Conservation (phyloP, 2,888 invertebrate genomes). For the Acanthococcus lagerstroemiae region DNA sequence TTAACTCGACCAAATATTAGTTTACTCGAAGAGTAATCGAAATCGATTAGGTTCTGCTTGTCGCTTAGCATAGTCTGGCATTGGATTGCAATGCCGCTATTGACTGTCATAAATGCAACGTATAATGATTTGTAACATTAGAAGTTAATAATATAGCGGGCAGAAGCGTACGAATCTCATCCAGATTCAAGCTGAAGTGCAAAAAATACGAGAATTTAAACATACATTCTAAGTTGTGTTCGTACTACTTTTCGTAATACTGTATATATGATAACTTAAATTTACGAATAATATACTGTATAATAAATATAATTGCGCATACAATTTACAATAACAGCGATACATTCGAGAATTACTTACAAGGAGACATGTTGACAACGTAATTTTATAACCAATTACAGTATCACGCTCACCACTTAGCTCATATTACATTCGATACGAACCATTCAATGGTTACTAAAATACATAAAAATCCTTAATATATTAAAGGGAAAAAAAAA, state of each 20-base stretch:
- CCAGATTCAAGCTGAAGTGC: too few relatives aligned
- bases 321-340: background rate
- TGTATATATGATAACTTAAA: background rate
- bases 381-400: background rate
- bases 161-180: too few relatives aligned
- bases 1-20: too few relatives aligned
- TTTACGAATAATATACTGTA: background rate
- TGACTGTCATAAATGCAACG: too few relatives aligned
- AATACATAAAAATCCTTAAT: background rate
- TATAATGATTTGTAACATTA: too few relatives aligned
- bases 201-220: too few relatives aligned
- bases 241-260: background rate
- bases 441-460: background rate
- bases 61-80: too few relatives aligned
- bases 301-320: background rate
- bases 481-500: background rate
- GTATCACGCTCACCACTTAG: background rate
- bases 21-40: too few relatives aligned
- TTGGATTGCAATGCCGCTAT: too few relatives aligned
- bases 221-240: too few relatives aligned
- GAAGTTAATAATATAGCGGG: too few relatives aligned
- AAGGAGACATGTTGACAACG: background rate
- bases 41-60: too few relatives aligned
- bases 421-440: background rate
- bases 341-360: background rate